These are phyloP conservation scores for Zeuzera pyrina DNA, from an alignment of 2,888 invertebrate genomes.

Conservation along the genomic window DNA sequence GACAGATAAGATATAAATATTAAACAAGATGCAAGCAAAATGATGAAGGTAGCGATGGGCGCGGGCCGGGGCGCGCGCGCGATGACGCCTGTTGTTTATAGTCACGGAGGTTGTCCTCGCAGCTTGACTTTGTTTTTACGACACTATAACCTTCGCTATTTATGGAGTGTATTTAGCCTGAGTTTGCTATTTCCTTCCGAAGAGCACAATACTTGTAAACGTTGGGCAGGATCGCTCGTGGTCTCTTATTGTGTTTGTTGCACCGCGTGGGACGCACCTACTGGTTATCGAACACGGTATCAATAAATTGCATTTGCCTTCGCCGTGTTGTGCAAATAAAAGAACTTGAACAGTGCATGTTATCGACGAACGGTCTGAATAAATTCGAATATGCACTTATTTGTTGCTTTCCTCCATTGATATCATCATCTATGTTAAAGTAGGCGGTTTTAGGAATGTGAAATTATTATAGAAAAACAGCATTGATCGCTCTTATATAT, in stretches of 20 bases:
- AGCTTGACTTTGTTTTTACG: constrained; percentile 68
- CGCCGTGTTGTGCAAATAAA: constrained; percentile 60
- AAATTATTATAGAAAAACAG: background rate
- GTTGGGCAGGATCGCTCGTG: constrained; percentile 29
- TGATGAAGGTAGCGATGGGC: constrained; percentile 1
- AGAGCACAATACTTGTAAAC: constrained; percentile 43
- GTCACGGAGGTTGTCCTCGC: constrained; percentile 45
- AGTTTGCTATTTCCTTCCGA: constrained; percentile 51
- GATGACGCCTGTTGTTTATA: constrained; percentile 49
- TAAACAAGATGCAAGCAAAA: constrained; percentile 1
- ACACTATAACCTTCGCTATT: constrained; percentile 58
- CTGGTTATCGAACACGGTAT: constrained; percentile 63
- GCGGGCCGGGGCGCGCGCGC: constrained; percentile 18
- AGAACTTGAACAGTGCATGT: constrained; percentile 46
- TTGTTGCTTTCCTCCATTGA: constrained; percentile 46
- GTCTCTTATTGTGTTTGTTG: constrained; percentile 27
- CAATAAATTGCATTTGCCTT: constrained; percentile 69
- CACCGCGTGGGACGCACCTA: constrained; percentile 60
- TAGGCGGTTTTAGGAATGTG: background rate
- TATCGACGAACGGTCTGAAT: constrained; percentile 64
- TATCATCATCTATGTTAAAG: constrained; percentile 48
- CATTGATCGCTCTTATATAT: background rate
- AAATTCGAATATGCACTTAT: constrained; percentile 60
- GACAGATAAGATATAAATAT: too few species aligned
- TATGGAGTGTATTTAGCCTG: constrained; percentile 63